Base-by-base conservation (phyloP, 2,888 invertebrate genomes). In the Lithodes maja region DNA sequence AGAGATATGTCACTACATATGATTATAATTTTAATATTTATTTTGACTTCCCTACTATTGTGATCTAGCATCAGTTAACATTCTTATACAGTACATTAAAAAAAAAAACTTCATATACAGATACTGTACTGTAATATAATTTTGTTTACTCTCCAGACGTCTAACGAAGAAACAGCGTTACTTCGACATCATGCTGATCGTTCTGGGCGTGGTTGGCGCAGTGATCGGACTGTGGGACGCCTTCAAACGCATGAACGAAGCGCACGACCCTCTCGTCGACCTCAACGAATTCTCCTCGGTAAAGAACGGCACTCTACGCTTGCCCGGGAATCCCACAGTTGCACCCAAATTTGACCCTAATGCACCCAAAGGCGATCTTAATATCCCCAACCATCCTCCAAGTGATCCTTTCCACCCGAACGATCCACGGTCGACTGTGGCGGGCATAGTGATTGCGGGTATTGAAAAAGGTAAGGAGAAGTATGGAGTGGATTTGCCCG, bases 181-280 rank as follows among this genome's bases (percentile, higher is more conserved):
- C 71, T 92, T 92, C 52, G 92, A 92, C 87, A 74, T 90, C 52
- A 71, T 92, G 86, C 86, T 92, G 17, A 91, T 92, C 33, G 53
- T 88, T n/a, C 86, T 92, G 50, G 92, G 92, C 2, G 74, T 92
- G 12, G 7, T 91, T 61, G 92, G 92, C 3, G 90, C 92, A 2
- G 77, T 92, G 5, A 83, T 92, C 49, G 92, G 92, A 1, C 89
- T 92, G 9, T 88, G 90, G 83, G 92, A 92, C 85, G 89, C 92
- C 17, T 74, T 92, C 83, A 86, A 75, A 15, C 90, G 92, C 3
- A 91, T 92, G 89, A 80, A 83, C 15, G 52, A 78, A 49, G 85
- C 77, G 1, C 74, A 84, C 33, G 90, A 89, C 52, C 69, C 84
- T 33, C 49, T 83, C 33, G 61, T 90, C 12, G 77, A 81, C 33